Evolutionary conservation across 1,140 invertebrate genomes (phyloP), one percentile per base, ranked within the genome.

Genomic region (Euborellia annulipes): DNA sequence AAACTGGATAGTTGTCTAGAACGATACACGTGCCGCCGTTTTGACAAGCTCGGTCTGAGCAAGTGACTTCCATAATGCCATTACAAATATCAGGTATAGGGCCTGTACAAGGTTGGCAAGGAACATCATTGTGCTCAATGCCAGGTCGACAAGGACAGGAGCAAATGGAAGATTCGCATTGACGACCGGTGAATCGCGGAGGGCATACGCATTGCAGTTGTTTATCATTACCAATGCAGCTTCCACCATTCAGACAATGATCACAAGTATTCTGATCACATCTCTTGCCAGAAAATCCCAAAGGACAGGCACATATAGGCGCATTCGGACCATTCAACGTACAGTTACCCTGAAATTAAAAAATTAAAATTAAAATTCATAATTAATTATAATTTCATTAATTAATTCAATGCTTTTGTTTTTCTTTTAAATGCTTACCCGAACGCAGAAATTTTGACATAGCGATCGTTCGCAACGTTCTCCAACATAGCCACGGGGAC

Each of bases 221-320:
- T 46, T 65, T 65, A 1, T 45, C 44, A 19, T 53, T 56, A n/a
- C 54, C 46, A 9, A 45, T 57, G 50, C 59, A 67, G 13, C 43
- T 50, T 52, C 67, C 73, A 16, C 69, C 71, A 54, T 78, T 76
- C 18, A 64, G 59, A 52, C 75, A 78, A 47, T 62, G 65, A 7
- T 60, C 56, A 51, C 73, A 78, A 0, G 59, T 56, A 50, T 70
- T 65, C 13, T 61, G 55, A 53, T 79, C 72, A 55, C 77, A 80
- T 17, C 63, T 60, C 21, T 64, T 58, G 2, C 76, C 76, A 2
- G 64, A 66, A 52, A 63, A 77, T 19, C 69, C 68, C 0, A 55
- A 50, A 6, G 59, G 55, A 43, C 75, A 78, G 6, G 54, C 48
- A 46, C 59, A 62, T 30, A 55, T 39, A 14, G 62, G 55, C 0